These are phyloP conservation scores for Melanotaenia trifasciata DNA, from an alignment of 2,797 vertebrate genomes.

Conservation along the genomic window DNA sequence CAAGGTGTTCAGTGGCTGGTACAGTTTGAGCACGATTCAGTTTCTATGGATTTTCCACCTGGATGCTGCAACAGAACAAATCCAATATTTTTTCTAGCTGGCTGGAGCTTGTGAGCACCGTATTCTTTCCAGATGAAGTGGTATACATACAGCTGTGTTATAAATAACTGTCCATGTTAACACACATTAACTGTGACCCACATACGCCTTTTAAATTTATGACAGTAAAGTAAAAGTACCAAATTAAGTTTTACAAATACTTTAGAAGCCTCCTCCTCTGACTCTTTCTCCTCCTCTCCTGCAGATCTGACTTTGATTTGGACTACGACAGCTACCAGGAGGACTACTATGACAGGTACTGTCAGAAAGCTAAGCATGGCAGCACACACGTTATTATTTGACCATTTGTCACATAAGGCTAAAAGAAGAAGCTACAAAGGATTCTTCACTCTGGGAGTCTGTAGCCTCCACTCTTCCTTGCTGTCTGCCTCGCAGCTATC, in stretches of 20 bases:
- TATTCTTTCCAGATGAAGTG: slow-evolving; percentile 74
- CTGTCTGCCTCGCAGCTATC: slow-evolving; percentile 51
- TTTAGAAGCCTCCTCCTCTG: slow-evolving; percentile 45
- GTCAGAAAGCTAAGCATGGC: slow-evolving; percentile 52
- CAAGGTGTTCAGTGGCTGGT: slow-evolving; percentile 50
- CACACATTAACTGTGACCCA: slow-evolving; percentile 15
- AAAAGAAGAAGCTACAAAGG: slow-evolving; percentile 46
- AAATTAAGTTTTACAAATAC: slow-evolving; percentile 33
- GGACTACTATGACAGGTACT: slow-evolving; percentile 86
- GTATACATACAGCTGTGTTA: slow-evolving; percentile 34
- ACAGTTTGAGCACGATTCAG: slow-evolving; percentile 43
- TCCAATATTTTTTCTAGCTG: slow-evolving; percentile 71
- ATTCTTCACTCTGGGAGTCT: slow-evolving; percentile 41
- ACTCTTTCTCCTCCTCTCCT: slow-evolving; percentile 44
- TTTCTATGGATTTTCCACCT: slow-evolving; percentile 73
- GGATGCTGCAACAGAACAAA: slow-evolving; percentile 71
- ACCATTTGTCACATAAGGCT: slow-evolving; percentile 43
- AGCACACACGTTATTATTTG: slow-evolving; percentile 49
- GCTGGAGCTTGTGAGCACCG: slow-evolving; percentile 64
- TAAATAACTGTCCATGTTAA: slow-evolving; percentile 9
- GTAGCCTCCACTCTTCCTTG: slow-evolving; percentile 14
- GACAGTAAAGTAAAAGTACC: slow-evolving; percentile 23
- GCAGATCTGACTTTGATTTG: slow-evolving; percentile 82
- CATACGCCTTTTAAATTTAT: slow-evolving; percentile 31
- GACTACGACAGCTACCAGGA: slow-evolving; percentile 86